phyloP scores from a whole-genome alignment of 2,797 vertebrate genomes.

The Pampus argenteus region DNA sequence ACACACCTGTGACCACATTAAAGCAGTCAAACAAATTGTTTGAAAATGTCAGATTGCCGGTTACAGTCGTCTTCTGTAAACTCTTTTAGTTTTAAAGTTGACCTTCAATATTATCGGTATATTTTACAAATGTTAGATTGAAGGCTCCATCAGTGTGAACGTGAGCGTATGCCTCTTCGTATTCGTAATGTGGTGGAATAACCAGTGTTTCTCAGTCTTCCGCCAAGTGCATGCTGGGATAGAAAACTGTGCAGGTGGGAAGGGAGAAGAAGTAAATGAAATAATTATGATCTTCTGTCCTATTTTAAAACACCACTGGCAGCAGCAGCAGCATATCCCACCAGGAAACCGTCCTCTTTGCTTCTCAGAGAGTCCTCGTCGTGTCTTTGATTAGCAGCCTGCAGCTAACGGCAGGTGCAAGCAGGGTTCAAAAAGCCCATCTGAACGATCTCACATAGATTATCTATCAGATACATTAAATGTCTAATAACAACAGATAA shows the following conservation, averaged over 20 bases:
- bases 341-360: slow-evolving; percentile 11
- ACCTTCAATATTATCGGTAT: slow-evolving; percentile 1
- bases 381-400: slow-evolving; percentile 39
- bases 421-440: slow-evolving; percentile 37
- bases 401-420: slow-evolving; percentile 29
- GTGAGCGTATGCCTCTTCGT: slow-evolving; percentile 39
- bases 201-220: slow-evolving; percentile 18
- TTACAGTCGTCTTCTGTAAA: background rate
- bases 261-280: slow-evolving; percentile 40
- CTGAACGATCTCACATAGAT: slow-evolving; percentile 46
- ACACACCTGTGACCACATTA: no score
- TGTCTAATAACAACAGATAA: slow-evolving; percentile 28
- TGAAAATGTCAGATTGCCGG: no score
- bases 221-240: background rate
- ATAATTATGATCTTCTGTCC: slow-evolving; percentile 45
- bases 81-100: slow-evolving; percentile 6
- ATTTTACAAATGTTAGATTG: background rate
- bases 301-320: slow-evolving; percentile 28
- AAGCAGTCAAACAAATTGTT: no score
- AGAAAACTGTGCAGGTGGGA: slow-evolving; percentile 27
- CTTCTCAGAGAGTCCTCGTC: slow-evolving; percentile 16
- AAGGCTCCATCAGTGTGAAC: slow-evolving; percentile 20
- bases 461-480: slow-evolving; percentile 58
- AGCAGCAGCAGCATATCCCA: slow-evolving; percentile 3
- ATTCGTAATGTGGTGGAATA: slow-evolving; percentile 9